Evolutionary conservation across 2,113 vertebrate species (phyloP).

Genomic region (Ageneiosus marmoratus): DNA sequence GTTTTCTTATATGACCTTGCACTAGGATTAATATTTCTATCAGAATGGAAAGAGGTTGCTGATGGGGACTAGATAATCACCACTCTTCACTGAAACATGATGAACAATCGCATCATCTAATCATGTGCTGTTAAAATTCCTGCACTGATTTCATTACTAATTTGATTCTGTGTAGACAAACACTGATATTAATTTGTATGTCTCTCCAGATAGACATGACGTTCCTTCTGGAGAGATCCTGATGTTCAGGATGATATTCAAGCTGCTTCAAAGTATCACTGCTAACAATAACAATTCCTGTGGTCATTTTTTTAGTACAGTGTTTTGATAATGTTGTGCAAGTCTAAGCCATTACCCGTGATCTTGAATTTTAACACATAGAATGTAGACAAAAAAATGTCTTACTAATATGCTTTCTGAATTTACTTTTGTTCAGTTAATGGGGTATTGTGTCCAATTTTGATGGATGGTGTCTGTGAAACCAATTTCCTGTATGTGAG

Average conservation of each 20-base stretch:
- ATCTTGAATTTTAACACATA: too few relatives aligned
- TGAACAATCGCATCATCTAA: slow-evolving; percentile 19
- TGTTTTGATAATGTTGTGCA: neutral
- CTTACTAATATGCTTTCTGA: slow-evolving; percentile 17
- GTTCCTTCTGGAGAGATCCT: neutral
- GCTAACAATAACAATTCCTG: neutral
- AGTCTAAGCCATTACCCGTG: neutral
- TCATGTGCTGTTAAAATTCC: neutral
- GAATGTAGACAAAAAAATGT: slow-evolving; percentile 17
- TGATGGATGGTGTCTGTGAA: slow-evolving; percentile 53
- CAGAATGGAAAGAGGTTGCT: neutral
- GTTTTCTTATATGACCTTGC: neutral
- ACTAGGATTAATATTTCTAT: slow-evolving; percentile 13
- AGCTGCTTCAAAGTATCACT: neutral
- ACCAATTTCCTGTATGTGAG: slow-evolving; percentile 50
- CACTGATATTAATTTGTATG: neutral
- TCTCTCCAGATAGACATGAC: neutral
- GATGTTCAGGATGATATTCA: neutral
- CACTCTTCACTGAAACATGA: slow-evolving; percentile 29
- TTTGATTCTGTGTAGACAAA: neutral
- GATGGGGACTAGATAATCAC: slow-evolving; percentile 35
- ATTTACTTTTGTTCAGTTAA: slow-evolving; percentile 40
- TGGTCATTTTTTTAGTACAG: neutral
- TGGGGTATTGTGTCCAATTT: slow-evolving; percentile 39
- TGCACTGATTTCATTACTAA: neutral